Percentiles rank a stretch among this genome's conserved stretches.
phyloP scores from a whole-genome alignment of 2,888 invertebrate species.

The Rhagophthalmus giganteus region DNA sequence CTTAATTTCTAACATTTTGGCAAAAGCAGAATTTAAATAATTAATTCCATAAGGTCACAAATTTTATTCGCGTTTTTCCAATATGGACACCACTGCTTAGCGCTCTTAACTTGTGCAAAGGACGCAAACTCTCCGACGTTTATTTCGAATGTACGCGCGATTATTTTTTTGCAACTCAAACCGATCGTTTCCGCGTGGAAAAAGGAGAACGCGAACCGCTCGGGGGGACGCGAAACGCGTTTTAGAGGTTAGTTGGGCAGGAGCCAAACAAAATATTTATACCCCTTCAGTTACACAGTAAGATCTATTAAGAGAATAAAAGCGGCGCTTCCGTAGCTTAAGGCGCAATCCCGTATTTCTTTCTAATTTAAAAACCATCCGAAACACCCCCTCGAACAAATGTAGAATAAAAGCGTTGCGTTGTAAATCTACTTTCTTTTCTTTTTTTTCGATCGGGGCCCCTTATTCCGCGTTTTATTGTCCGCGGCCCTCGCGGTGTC shows the following conservation, averaged over 20 bases:
- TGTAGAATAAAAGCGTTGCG: constrained; percentile 41
- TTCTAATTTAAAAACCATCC: constrained; percentile 29
- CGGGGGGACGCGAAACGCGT: not conserved
- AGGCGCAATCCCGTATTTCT: constrained; percentile 9
- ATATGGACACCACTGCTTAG: too few relatives aligned
- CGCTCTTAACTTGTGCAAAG: too few relatives aligned
- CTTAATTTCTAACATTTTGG: too few relatives aligned
- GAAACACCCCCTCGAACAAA: constrained; percentile 38
- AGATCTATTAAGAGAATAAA: not conserved
- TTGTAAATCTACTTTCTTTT: constrained; percentile 47
- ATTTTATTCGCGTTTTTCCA: too few relatives aligned
- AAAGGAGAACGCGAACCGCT: not conserved
- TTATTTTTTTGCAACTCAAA: not conserved
- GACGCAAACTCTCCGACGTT: not conserved
- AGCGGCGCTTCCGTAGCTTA: not conserved
- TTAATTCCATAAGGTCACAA: too few relatives aligned
- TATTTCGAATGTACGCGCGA: not conserved
- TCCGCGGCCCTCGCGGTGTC: constrained; percentile 34
- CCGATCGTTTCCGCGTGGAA: not conserved
- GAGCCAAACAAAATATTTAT: not conserved
- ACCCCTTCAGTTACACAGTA: not conserved
- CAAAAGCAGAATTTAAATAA: too few relatives aligned
- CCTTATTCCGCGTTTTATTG: constrained; percentile 38
- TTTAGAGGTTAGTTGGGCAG: not conserved
- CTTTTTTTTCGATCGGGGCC: constrained; percentile 46